Evolutionary conservation across 1,140 invertebrate genomes (phyloP).

Genomic region (Tribolium madens): DNA sequence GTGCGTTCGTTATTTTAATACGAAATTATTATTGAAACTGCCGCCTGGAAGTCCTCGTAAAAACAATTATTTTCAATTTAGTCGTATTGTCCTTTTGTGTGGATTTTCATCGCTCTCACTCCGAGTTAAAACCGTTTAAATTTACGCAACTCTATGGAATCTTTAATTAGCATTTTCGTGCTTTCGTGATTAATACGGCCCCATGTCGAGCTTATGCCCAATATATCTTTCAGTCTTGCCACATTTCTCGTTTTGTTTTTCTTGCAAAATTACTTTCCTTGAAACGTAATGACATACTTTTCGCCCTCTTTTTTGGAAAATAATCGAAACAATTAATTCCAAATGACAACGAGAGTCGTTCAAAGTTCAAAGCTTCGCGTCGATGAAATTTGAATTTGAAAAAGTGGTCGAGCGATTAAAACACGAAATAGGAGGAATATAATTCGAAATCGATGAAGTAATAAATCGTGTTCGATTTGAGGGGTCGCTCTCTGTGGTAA

Average conservation of each 20-base stretch:
- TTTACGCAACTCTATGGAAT: slow-evolving; percentile 43
- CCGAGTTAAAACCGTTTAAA: slow-evolving; percentile 5
- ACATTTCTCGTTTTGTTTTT: slow-evolving; percentile 48
- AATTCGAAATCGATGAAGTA: slow-evolving; percentile 43
- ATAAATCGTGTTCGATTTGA: slow-evolving; percentile 40
- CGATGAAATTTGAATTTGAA: slow-evolving; percentile 38
- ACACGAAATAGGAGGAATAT: slow-evolving; percentile 43
- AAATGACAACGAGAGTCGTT: slow-evolving; percentile 16
- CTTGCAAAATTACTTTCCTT: slow-evolving; percentile 14
- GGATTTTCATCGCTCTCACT: slow-evolving; percentile 1
- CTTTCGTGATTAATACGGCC: slow-evolving; percentile 54
- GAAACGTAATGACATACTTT: background rate
- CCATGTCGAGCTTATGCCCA: slow-evolving; percentile 51
- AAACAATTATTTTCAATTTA: slow-evolving; percentile 19
- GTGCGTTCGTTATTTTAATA: slow-evolving; percentile 24
- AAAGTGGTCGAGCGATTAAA: slow-evolving; percentile 32
- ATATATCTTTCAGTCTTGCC: slow-evolving; percentile 55
- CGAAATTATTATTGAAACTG: slow-evolving; percentile 19
- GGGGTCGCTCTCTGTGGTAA: slow-evolving; percentile 10
- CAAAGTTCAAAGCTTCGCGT: background rate
- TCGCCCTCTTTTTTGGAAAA: background rate
- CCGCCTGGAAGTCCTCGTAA: slow-evolving; percentile 4
- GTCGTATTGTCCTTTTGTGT: slow-evolving; percentile 19
- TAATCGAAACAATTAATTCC: slow-evolving; percentile 1
- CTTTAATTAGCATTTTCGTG: slow-evolving; percentile 55